A percentile compares a stretch with the other conserved stretches of the same genome.
Evolutionary conservation across 1,140 invertebrate species (phyloP).

Genomic region (Tribolium castaneum): DNA sequence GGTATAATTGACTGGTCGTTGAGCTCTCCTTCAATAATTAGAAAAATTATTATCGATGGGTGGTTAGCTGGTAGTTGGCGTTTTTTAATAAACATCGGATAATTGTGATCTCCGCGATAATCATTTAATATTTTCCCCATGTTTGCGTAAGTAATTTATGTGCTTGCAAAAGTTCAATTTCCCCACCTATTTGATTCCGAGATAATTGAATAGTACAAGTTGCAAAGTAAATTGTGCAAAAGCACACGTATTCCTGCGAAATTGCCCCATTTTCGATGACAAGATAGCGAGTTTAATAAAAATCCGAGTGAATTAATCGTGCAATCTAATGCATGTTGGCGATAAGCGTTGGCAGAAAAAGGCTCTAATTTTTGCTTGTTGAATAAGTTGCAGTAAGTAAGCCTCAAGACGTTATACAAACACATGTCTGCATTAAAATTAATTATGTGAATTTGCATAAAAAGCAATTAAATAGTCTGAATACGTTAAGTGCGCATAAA

Average conservation of each 20-base stretch:
- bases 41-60: too few relatives aligned
- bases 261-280: background rate
- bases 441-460: slow-evolving; percentile 39
- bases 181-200: slow-evolving; percentile 1
- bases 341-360: slow-evolving; percentile 10
- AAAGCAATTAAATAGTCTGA: slow-evolving; percentile 25
- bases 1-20: too few relatives aligned
- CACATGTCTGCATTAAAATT: slow-evolving; percentile 41
- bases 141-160: slow-evolving; percentile 29
- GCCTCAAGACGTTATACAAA: slow-evolving; percentile 6
- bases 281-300: background rate
- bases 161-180: background rate
- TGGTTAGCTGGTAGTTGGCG: too few relatives aligned
- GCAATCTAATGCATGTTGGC: background rate
- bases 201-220: slow-evolving; percentile 12
- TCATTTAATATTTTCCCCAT: slow-evolving; percentile 20
- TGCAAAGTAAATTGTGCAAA: background rate
- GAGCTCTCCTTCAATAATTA: too few relatives aligned
- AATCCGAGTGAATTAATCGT: background rate
- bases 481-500: slow-evolving; percentile 15
- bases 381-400: slow-evolving; percentile 5
- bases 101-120: background rate
- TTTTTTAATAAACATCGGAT: too few relatives aligned
- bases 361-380: slow-evolving; percentile 19
- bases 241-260: background rate